Conservation (phyloP, 2,113 vertebrate genomes). For the Isichthys henryi region DNA sequence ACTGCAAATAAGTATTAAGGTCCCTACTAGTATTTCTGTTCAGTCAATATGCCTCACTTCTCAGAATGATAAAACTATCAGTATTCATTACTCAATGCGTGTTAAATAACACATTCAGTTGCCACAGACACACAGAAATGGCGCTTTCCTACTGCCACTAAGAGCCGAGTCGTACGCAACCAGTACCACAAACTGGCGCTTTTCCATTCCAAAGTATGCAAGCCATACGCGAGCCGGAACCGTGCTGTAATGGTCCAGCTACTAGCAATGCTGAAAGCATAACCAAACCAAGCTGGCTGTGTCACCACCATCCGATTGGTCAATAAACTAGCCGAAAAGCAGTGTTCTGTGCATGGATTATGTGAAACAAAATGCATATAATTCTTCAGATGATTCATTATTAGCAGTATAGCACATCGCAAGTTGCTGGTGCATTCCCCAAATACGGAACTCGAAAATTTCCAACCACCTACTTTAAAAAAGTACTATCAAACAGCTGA, state of each 20-base stretch:
- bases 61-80: neutral
- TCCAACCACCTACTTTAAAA: neutral
- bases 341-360: neutral
- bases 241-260: too few relatives aligned
- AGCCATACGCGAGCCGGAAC: neutral
- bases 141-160: neutral
- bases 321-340: neutral
- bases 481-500: neutral
- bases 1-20: too few relatives aligned
- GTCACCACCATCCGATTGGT: neutral
- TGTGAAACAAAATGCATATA: neutral
- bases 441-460: neutral
- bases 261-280: neutral
- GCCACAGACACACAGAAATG: neutral
- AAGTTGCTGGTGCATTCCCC: too few relatives aligned
- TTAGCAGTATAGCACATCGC: neutral
- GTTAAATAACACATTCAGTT: neutral
- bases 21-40: too few relatives aligned
- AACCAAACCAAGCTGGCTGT: neutral
- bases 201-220: neutral
- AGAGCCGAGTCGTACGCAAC: neutral
- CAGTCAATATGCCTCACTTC: too few relatives aligned
- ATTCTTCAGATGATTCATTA: neutral
- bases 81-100: neutral
- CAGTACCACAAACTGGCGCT: too few relatives aligned